Percentiles rank a stretch among this genome's conserved stretches.
Conservation (phyloP, 1,140 invertebrate genomes). For the Brachionus angularis region DNA sequence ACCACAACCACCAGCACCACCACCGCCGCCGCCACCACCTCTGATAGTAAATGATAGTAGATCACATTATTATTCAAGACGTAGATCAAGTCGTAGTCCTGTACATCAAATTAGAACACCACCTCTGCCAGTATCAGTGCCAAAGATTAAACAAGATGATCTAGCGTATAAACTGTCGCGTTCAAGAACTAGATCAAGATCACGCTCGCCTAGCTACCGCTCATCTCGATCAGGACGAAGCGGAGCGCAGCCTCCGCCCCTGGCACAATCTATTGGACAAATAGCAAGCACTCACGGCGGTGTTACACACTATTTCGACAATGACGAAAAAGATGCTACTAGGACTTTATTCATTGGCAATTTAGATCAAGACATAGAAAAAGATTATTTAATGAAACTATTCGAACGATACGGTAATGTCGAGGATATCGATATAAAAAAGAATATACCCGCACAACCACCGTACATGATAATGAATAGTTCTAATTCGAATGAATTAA, state of each 20-base stretch:
- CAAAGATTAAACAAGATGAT: neutral
- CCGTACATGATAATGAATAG: neutral
- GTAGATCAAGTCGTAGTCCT: too few species aligned
- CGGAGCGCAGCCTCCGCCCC: neutral
- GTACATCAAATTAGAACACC: too few species aligned
- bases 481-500: neutral
- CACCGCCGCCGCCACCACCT: neutral
- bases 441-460: neutral
- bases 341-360: slow-evolving; percentile 35
- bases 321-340: slow-evolving; percentile 40
- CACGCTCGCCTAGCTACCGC: neutral
- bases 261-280: too few species aligned
- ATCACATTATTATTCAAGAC: too few species aligned
- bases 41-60: too few species aligned
- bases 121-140: neutral
- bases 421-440: slow-evolving; percentile 32
- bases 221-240: neutral
- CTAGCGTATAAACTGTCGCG: neutral
- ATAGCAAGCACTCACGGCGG: neutral
- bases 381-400: neutral
- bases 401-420: slow-evolving; percentile 27
- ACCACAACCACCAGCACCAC: neutral
- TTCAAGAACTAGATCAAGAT: neutral
- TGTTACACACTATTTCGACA: slow-evolving; percentile 31
- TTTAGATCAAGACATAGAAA: slow-evolving; percentile 1